Conservation (phyloP, 2,888 invertebrate genomes). For the Spatulosminthurus flaviceps region DNA sequence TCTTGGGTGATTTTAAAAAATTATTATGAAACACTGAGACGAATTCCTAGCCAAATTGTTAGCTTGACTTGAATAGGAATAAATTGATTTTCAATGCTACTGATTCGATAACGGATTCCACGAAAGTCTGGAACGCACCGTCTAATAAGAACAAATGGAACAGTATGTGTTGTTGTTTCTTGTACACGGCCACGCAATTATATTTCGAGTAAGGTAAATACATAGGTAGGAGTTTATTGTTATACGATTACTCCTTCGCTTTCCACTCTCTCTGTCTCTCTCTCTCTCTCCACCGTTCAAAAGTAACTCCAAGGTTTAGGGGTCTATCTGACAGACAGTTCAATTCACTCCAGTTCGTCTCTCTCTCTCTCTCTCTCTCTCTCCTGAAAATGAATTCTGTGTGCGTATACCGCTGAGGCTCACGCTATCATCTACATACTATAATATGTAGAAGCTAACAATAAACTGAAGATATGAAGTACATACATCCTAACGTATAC, state of each 20-base stretch:
- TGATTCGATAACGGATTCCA: too few relatives aligned
- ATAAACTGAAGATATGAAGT: too few relatives aligned
- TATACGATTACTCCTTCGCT: conserved; percentile 2
- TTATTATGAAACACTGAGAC: too few relatives aligned
- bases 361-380: not conserved
- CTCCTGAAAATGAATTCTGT: conserved; percentile 12
- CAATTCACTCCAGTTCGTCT: conserved; percentile 30
- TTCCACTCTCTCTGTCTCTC: conserved; percentile 5
- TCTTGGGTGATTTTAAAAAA: too few relatives aligned
- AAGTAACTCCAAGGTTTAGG: conserved; percentile 1
- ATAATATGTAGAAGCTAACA: not conserved
- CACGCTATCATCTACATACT: conserved; percentile 18
- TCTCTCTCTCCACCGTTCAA: not conserved
- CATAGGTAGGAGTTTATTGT: conserved; percentile 5
- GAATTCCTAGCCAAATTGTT: too few relatives aligned
- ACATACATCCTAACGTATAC: not conserved
- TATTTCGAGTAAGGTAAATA: not conserved
- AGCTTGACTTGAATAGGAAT: too few relatives aligned
- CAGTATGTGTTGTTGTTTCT: not conserved
- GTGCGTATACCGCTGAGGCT: not conserved
- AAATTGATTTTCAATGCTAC: not conserved
- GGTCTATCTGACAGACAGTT: conserved; percentile 42
- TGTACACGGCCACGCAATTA: not conserved
- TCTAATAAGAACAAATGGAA: not conserved
- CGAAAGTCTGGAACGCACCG: too few relatives aligned